Evolutionary conservation across 2,113 vertebrate species (phyloP).

Genomic region (Phyllopteryx taeniolatus): DNA sequence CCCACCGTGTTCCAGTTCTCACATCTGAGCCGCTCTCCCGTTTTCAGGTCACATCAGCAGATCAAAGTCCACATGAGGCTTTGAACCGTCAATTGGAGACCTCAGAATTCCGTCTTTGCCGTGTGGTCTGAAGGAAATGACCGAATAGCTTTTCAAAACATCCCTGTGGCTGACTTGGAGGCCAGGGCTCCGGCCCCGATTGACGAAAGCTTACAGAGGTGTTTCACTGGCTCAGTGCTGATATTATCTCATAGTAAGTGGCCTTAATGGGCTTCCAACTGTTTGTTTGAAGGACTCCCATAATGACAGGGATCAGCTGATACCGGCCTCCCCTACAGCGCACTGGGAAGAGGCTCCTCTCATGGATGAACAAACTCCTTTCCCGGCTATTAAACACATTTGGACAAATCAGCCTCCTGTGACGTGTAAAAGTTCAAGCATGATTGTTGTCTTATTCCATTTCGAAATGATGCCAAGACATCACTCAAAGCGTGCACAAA

Average conservation of each 20-base stretch:
- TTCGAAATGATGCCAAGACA: slow-evolving; percentile 14
- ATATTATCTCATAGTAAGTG: slow-evolving; percentile 76
- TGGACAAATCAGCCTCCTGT: background rate
- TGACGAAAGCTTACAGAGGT: slow-evolving; percentile 68
- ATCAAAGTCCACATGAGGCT: slow-evolving; percentile 17
- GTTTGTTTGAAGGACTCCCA: slow-evolving; percentile 73
- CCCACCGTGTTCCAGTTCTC: slow-evolving; percentile 26
- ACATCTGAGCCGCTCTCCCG: slow-evolving; percentile 28
- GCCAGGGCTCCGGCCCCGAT: slow-evolving; percentile 62
- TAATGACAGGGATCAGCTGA: slow-evolving; percentile 77
- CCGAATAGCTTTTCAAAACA: slow-evolving; percentile 70
- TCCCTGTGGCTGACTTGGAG: slow-evolving; percentile 53
- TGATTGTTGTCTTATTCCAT: background rate
- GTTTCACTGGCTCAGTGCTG: slow-evolving; percentile 70
- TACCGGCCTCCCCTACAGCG: slow-evolving; percentile 52
- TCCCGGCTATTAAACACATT: slow-evolving; percentile 1
- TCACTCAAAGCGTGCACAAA: slow-evolving; percentile 46
- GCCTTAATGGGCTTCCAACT: slow-evolving; percentile 76
- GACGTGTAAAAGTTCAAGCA: background rate
- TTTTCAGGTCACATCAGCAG: slow-evolving; percentile 12
- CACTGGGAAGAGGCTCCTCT: slow-evolving; percentile 40
- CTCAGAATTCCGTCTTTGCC: slow-evolving; percentile 39
- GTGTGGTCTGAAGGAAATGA: slow-evolving; percentile 68
- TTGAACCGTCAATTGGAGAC: slow-evolving; percentile 30
- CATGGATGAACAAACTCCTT: slow-evolving; percentile 48